Base-by-base conservation (phyloP, 92 coral and sea anemone genomes). In the Phymanthus crucifer region DNA sequence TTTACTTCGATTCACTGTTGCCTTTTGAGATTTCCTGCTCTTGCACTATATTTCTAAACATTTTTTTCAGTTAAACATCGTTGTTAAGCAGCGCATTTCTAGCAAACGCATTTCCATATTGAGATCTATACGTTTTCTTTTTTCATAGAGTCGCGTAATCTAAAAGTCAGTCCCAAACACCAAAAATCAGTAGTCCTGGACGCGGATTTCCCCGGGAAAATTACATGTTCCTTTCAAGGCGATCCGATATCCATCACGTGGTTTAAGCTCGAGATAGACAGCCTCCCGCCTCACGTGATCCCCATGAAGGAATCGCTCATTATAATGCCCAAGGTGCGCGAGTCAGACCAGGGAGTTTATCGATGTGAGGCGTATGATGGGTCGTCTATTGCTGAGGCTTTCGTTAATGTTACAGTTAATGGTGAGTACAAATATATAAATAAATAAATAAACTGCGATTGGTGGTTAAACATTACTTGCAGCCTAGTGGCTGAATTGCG, bases 321-420 rank as follows among this genome's bases (percentile, higher is more conserved):
- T 76, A n/a, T n/a, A n/a, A 90, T 93, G 73, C 83, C 89, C 9
- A 70, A 78, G 78, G 97, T 93, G 26, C 83, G 83, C 71, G 47
- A 87, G 40, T 58, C 77, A 35, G 97, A 93, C 76, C 79, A 88
- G 27, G 97, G 97, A 13, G 61, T 80, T 68, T 93, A 93, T 77
- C 72, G 84, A 45, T 93, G 97, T 56, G 80, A 75, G 66, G 97
- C 90, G 58, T 90, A 89, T 46, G 90, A 93, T 68, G 97, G 94
- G 18, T 89, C 70, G 18, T 69, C 80, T 18, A 58, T 81, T 16
- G 93, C 84, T 27, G 90, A 80, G 31, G 92, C 90, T 12, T 81
- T 78, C 46, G 82, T 83, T 3, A 79, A 86, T 40, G 94, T 89
- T 34, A 90, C 88, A n/a, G 81, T 93, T 10, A 78, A 78, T 18